phyloP scores from a whole-genome alignment of 2,797 vertebrate genomes.

The Gila robusta region DNA sequence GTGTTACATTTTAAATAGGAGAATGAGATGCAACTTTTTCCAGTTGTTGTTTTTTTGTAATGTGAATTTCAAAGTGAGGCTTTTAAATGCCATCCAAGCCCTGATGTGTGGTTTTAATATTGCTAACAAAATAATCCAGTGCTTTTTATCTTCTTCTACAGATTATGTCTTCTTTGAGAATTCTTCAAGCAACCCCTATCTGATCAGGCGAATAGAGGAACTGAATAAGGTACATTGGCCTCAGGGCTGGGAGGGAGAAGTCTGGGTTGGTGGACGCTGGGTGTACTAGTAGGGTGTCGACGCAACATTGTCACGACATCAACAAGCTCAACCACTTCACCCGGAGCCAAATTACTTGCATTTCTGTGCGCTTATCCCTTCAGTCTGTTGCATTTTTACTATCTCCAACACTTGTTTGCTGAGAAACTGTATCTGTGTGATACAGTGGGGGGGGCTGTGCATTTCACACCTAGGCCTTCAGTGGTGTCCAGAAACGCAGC shows the following conservation, averaged over 20 bases:
- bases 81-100: neutral
- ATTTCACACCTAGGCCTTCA: too few relatives aligned
- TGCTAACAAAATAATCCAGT: neutral
- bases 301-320: neutral
- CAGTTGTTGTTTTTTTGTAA: neutral
- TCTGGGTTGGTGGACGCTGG: constrained; percentile 9
- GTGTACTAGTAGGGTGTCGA: constrained; percentile 26
- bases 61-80: too few relatives aligned
- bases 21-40: neutral
- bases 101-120: neutral
- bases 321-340: constrained; percentile 36
- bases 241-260: constrained; percentile 14
- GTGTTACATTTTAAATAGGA: neutral
- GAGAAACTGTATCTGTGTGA: constrained; percentile 12
- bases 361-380: constrained; percentile 49
- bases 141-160: constrained; percentile 72
- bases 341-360: constrained; percentile 66
- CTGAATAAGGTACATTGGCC: constrained; percentile 90
- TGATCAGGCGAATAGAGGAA: constrained; percentile 97
- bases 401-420: constrained; percentile 27
- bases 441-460: neutral
- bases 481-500: too few relatives aligned
- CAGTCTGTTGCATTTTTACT: neutral
- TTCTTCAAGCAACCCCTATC: constrained; percentile 97
- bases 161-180: constrained; percentile 99